Evolutionary conservation across 1,140 invertebrate genomes (phyloP), one percentile per base, ranked within the genome.

Genomic region (Eumaeus atala): DNA sequence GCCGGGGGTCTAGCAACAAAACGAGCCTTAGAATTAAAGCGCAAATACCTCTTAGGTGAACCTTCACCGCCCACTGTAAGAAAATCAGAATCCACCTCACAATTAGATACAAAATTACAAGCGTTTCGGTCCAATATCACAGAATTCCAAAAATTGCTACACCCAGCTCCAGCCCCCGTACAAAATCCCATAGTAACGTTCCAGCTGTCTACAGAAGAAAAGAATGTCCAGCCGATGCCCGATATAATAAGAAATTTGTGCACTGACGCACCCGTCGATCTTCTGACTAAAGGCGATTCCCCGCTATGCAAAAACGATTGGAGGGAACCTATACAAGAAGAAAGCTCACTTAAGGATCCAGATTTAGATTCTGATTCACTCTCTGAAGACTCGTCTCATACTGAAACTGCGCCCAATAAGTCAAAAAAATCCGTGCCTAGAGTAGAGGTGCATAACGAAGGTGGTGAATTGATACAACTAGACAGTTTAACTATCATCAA

Each of bases 1-100:
- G 95, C 94, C 0, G 94, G 95, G 63, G 94, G 94, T 10, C 92
- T 96, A 34, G 95, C 95, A 0, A 94, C 95, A 1, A 96, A 95
- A 82, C 91, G 94, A 34, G 95, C 94, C 10, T 81, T 96, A 18
- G 94, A 96, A 77, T 85, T 96, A 6, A 96, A 96, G 67, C 94
- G 95, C 67, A 91, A 92, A 53, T 97, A 96, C 80, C 82, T 97
- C 6, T 80, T 96, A 2, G 92, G 92, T 10, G 91, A 92, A 28
- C 87, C 88, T 37, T 88, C 89, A 12, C 87, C 85, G 0, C 87
- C 91, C 6, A 88, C 90, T 0, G 92, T 95, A 5, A 90, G 93
- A 64, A 95, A 95, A 69, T 95, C 94, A 0, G 94, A 94, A n/a
- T 95, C 95, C 14, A 92, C 94, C 0, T 93, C 94, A 0, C 93